A percentile compares a stretch with the other conserved stretches of the same genome.
These are phyloP conservation scores for Heliconius congener DNA, from an alignment of 1,140 invertebrate genomes.

Conservation along the genomic window DNA sequence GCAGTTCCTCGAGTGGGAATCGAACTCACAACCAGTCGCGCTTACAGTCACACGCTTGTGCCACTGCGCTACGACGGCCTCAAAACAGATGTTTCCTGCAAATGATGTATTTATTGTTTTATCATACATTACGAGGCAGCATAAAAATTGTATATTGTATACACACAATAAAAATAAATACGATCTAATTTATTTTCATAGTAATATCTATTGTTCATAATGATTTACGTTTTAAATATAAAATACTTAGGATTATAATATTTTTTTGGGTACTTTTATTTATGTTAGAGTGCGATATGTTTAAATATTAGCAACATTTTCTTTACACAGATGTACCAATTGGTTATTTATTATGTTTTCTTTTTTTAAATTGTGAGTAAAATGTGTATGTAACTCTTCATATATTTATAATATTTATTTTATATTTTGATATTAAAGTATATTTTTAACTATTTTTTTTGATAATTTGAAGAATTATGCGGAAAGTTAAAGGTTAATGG, in stretches of 20 bases:
- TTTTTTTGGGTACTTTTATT: not conserved
- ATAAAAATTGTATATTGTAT: slow-evolving; percentile 9
- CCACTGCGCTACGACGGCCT: too few species aligned
- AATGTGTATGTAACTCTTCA: too few species aligned
- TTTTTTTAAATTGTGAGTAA: not conserved
- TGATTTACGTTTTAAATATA: not conserved
- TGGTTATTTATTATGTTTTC: not conserved
- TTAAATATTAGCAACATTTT: not conserved
- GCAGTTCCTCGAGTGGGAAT: too few species aligned
- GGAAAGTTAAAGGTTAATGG: too few species aligned
- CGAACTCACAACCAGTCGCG: too few species aligned
- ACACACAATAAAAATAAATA: not conserved
- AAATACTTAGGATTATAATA: not conserved
- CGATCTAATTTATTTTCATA: not conserved
- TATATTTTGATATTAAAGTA: not conserved
- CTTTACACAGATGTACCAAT: not conserved
- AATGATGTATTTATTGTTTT: slow-evolving; percentile 22
- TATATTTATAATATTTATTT: too few species aligned
- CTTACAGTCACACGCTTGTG: too few species aligned
- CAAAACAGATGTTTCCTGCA: slow-evolving; percentile 28
- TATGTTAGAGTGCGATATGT: not conserved
- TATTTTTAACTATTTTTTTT: not conserved
- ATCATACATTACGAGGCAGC: not conserved
- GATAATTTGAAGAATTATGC: too few species aligned
- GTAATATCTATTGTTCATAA: not conserved